Conservation (phyloP, 2,888 invertebrate genomes). For the Nasonia oneida region DNA sequence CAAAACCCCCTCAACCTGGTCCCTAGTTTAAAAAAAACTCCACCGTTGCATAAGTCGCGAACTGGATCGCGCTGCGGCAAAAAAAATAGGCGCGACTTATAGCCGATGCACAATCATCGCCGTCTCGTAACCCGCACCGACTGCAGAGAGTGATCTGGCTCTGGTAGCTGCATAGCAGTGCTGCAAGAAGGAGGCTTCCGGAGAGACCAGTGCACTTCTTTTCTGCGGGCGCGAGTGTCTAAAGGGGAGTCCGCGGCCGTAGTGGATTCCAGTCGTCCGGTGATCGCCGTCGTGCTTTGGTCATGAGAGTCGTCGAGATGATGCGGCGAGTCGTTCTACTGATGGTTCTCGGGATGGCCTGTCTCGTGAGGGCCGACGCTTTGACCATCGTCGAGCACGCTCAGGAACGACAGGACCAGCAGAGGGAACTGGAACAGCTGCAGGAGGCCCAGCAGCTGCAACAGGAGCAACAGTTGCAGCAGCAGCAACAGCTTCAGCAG, state of each 20-base stretch:
- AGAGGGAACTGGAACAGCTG: background rate
- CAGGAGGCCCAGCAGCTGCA: background rate
- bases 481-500: slow-evolving; percentile 5
- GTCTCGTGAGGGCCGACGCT: background rate
- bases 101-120: background rate
- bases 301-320: background rate
- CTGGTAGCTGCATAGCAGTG: background rate
- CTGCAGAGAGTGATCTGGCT: background rate
- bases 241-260: slow-evolving; percentile 12
- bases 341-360: background rate
- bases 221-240: background rate
- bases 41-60: background rate
- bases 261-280: slow-evolving; percentile 15
- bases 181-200: slow-evolving; percentile 6
- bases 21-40: background rate
- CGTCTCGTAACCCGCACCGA: background rate
- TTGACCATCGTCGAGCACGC: background rate
- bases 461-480: slow-evolving; percentile 7
- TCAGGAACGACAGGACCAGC: background rate
- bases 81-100: background rate
- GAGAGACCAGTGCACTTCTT: background rate
- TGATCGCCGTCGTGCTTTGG: background rate
- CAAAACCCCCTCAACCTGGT: background rate
- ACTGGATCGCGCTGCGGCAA: background rate
- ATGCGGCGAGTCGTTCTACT: background rate